These are phyloP conservation scores for Macropis europaea DNA, from an alignment of 2,888 invertebrate species.

Conservation along the genomic window DNA sequence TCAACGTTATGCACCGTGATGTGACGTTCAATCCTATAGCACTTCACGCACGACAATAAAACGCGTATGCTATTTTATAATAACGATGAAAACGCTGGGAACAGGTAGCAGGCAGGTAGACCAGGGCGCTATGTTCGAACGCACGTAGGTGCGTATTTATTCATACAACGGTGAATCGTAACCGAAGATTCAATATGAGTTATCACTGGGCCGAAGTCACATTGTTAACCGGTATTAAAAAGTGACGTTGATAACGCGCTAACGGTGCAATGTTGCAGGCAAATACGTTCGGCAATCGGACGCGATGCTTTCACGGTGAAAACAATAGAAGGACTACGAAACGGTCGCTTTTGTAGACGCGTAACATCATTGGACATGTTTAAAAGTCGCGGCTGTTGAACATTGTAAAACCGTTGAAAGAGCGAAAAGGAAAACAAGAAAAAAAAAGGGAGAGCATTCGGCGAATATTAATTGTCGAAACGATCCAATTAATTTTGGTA, in stretches of 20 bases:
- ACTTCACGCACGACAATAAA: constrained; percentile 55
- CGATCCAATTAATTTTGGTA: constrained; percentile 63
- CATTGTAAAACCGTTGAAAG: too few relatives aligned
- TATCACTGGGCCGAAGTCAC: constrained; percentile 51
- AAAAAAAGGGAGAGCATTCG: neutral
- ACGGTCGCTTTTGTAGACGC: neutral
- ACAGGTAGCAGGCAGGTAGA: constrained; percentile 16
- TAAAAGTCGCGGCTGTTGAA: neutral
- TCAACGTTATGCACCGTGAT: constrained; percentile 33
- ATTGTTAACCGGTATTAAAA: constrained; percentile 44
- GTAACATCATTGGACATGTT: neutral
- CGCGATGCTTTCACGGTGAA: constrained; percentile 4
- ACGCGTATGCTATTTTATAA: constrained; percentile 64
- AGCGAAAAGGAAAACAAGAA: too few relatives aligned
- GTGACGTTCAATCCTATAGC: constrained; percentile 53
- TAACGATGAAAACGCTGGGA: constrained; percentile 30
- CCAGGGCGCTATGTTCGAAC: constrained; percentile 17
- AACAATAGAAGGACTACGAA: constrained; percentile 32
- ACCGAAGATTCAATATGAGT: constrained; percentile 55
- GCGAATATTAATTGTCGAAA: constrained; percentile 61
- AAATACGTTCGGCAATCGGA: constrained; percentile 45
- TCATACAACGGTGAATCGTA: constrained; percentile 54
- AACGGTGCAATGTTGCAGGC: constrained; percentile 31
- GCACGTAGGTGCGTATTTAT: constrained; percentile 62
- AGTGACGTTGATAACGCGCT: constrained; percentile 49